Conservation (phyloP, 2,888 invertebrate species). For the Polyommatus icarus region DNA sequence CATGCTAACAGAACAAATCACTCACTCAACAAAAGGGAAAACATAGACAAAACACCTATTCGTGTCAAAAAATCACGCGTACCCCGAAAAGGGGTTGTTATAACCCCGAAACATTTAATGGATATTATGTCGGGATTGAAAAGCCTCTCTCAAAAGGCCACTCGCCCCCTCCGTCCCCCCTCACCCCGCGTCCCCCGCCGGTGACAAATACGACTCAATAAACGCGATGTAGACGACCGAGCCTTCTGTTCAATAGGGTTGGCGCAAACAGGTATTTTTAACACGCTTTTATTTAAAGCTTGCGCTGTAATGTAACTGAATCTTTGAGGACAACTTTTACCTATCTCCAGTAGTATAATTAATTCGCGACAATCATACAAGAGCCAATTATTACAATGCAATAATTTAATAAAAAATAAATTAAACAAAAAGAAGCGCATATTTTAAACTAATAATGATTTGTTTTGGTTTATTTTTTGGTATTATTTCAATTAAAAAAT, state of each 20-base stretch:
- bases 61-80: conserved; percentile 19
- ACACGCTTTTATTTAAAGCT: background rate
- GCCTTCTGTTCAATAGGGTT: conserved; percentile 55
- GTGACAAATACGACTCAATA: conserved; percentile 59
- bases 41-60: conserved; percentile 6
- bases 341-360: too few relatives aligned
- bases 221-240: conserved; percentile 49
- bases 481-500: too few relatives aligned
- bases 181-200: conserved; percentile 36
- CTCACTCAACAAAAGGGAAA: background rate
- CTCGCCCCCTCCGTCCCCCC: conserved; percentile 41
- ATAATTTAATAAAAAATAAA: too few relatives aligned
- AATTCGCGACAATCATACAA: too few relatives aligned
- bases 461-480: too few relatives aligned
- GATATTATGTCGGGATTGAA: conserved; percentile 29
- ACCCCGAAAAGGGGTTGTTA: conserved; percentile 13
- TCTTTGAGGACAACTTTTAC: too few relatives aligned
- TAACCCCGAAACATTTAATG: conserved; percentile 28
- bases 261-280: conserved; percentile 36
- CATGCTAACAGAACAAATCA: background rate
- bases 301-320: background rate
- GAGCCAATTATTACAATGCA: too few relatives aligned
- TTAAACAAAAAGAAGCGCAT: too few relatives aligned
- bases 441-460: too few relatives aligned
- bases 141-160: conserved; percentile 42